Evolutionary conservation across 1,140 invertebrate genomes (phyloP), one percentile per base, ranked within the genome.

Genomic region (Branchinecta lynchi): DNA sequence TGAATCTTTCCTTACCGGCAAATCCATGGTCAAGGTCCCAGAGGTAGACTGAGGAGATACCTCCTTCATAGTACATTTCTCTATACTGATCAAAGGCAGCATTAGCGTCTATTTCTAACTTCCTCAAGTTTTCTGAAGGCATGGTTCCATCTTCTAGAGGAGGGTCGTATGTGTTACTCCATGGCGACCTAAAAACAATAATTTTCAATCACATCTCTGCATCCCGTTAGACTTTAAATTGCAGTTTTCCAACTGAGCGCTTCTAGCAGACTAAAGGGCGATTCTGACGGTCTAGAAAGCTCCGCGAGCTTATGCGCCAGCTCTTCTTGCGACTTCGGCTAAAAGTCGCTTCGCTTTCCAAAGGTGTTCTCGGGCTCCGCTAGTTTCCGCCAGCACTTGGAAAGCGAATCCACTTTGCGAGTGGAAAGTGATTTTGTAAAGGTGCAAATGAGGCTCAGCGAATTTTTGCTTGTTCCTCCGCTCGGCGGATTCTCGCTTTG

Each of bases 31-130:
- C 95, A 77, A 99, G 85, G 76, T 99, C 96, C 97, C 97, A 99
- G 66, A 99, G 83, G 81, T 99, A 99, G 0, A 98, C 96, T 9
- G 96, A 99, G 0, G 96, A 99, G 0, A 99, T 93, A 15, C 97
- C 96, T 69, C 97, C 97, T 81, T 99, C 97, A 80, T 97, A 99
- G 81, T 99, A 98, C 88, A 99, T 94, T 80, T 99, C 96, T 79
- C 95, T 86, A 77, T 98, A 99, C 77, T 96, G 92, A 79, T 99
- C 95, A 80, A 99, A 99, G 10, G 96, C 96, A 78, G 89, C 85
- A 81, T 99, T 99, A 0, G 96, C 96, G 77, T 99, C 95, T 67
- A 99, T 86, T 82, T 99, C 97, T 73, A 99, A 80, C 79, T 94
- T 93, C 72, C 97, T 84, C 73, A 99, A 82, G 75, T 88, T 86